Evolutionary conservation across 2,888 invertebrate species (phyloP), one percentile per base, ranked within the genome.

Genomic region (Oscheius myriophilus): DNA sequence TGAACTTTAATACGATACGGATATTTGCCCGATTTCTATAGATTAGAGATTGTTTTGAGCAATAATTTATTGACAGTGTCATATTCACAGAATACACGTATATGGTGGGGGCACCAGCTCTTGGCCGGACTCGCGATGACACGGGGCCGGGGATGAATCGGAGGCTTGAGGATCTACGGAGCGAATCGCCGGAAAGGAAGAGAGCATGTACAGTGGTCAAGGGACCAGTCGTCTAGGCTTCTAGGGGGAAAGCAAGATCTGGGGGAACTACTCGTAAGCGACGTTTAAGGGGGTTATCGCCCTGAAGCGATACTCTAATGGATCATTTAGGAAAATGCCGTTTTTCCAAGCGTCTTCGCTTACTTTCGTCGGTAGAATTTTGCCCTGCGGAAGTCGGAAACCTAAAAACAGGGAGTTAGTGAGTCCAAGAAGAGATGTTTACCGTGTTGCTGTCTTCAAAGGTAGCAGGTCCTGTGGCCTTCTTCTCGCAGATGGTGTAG

Each of bases 401-500:
- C 46, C 61, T 61, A 25, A 61, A 61, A 61, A 33, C 0, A 16
- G 1, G 11, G 23, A 2, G 42, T 42, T 11, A 43, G 18, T 21
- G 23, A 18, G n/a, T 49, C 49, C n/a, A 41, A 0, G 26, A 14
- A 4, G 7, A 3, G 23, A 1, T 18, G 2, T 41, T 42, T 61
- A 63, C 63, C 53, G 25, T 18, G 23, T 52, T 52, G 43, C n/a
- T 54, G 14, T 63, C 63, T 18, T 63, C 63, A n/a, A 52, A 63
- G 39, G 39, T 18, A 4, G 54, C 49, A 9, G 53, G 39, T 21
- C 54, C 54, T 3, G 41, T 23, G 25, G 63, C 63, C 53, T 63
- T 63, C 64, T 83, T 83, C 70, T 80, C 75, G 67, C 84, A 84
- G 18, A 84, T 76, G 68, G 79, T 75, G 53, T 68, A 78, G 9